Evolutionary conservation across 2,888 invertebrate species (phyloP).

Genomic region (Liopterus haemorrhoidalis): DNA sequence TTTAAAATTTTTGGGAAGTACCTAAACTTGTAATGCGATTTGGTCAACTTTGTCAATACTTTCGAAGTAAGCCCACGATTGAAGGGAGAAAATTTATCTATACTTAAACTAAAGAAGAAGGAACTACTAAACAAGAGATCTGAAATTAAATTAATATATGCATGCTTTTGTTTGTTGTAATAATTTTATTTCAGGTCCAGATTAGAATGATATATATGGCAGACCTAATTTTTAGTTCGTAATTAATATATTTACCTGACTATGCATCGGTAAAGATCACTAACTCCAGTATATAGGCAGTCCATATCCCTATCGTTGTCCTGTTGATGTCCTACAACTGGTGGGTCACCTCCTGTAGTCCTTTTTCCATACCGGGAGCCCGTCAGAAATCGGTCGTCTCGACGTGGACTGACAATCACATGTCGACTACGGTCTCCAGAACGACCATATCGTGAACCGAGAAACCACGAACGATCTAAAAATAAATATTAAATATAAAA

Average conservation of each 20-base stretch:
- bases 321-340: too few relatives aligned
- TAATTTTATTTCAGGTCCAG: too few relatives aligned
- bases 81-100: too few relatives aligned
- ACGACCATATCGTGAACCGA: conserved; percentile 18
- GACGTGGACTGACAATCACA: conserved; percentile 17
- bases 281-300: conserved; percentile 49
- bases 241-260: conserved; percentile 42
- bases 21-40: too few relatives aligned
- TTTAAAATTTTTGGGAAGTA: too few relatives aligned
- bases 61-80: too few relatives aligned
- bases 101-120: too few relatives aligned
- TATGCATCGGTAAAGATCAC: conserved; percentile 50
- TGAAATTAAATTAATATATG: too few relatives aligned
- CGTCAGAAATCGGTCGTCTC: conserved; percentile 19
- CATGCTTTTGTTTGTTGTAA: too few relatives aligned
- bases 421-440: conserved; percentile 9
- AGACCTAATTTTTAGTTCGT: not conserved
- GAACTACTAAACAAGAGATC: too few relatives aligned
- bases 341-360: not conserved
- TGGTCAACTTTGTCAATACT: too few relatives aligned
- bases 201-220: not conserved
- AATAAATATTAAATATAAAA: not conserved
- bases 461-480: conserved; percentile 17
- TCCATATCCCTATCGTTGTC: conserved; percentile 37
- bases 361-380: conserved; percentile 19